Base-by-base conservation (phyloP, 2,797 vertebrate genomes). In the Ciconia nigra region DNA sequence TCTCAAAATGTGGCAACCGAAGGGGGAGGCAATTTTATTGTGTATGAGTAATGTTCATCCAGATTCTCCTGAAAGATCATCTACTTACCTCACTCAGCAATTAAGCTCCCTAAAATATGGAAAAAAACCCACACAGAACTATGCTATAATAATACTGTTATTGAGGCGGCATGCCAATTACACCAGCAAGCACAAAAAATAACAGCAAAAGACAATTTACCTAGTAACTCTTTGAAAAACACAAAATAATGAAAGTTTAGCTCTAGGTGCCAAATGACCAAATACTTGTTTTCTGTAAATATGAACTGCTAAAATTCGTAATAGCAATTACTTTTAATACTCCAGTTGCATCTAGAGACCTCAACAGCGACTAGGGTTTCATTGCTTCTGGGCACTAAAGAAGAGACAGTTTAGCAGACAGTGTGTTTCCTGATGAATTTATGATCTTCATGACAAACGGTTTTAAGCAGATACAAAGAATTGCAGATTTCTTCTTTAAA, bases 51-150 rank as follows among this genome's bases (percentile, higher is more conserved):
- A 89, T 65, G 83, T 83, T 67, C 81, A 69, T 72, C 59, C 55
- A 67, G 33, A 65, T 73, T 86, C 78, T 83, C 55, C 70, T 78
- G 41, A 63, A 92, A 69, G 78, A 89, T 91, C 78, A 52, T 41
- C 61, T 70, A 17, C 21, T 65, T 87, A 71, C 67, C 65, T 74
- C 92, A 66, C 3, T 29, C 17, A 58, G 84, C 80, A 93, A 96
- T 95, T 96, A 96, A 87, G 7, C 46, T 92, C 82, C 92, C 62
- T 78, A 93, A 97, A 96, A 94, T 94, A 88, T 33, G n/a, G 51
- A 17, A 52, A 73, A 89, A 63, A 13, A 39, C 37, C 31, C 77
- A 79, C 81, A 55, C 42, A 54, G 78, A 87, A 12, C 49, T 83
- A 7, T 70, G 49, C 89, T 95, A 52, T 93, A 87, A 91, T 72